phyloP scores from a whole-genome alignment of 1,140 invertebrate species.

The Pseudomyrmex pallidus region DNA sequence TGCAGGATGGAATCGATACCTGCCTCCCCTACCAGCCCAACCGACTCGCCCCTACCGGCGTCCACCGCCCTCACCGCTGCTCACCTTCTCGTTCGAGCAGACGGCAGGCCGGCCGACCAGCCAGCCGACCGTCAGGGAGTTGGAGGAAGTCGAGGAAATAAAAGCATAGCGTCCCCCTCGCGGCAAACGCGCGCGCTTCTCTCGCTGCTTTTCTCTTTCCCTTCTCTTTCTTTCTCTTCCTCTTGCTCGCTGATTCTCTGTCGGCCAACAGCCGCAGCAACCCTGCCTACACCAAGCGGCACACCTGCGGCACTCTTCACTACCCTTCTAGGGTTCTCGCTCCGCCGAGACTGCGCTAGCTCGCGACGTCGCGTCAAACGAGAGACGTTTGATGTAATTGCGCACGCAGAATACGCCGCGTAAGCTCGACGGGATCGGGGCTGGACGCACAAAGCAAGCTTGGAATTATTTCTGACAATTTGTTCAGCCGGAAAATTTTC shows the following conservation, averaged over 20 bases:
- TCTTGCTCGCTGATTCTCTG: neutral
- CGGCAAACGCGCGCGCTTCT: conserved; percentile 46
- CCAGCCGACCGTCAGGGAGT: conserved; percentile 34
- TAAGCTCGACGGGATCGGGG: neutral
- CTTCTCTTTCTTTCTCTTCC: too few relatives aligned
- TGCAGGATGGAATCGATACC: conserved; percentile 82
- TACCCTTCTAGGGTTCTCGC: neutral
- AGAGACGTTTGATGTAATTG: conserved; percentile 5
- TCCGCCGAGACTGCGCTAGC: neutral
- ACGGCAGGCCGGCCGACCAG: conserved; percentile 50
- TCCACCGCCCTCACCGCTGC: conserved; percentile 50
- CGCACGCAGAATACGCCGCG: neutral
- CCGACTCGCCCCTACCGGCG: conserved; percentile 57
- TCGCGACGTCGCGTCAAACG: neutral
- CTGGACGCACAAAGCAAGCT: too few relatives aligned
- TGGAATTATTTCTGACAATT: too few relatives aligned
- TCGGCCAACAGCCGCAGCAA: conserved; percentile 42
- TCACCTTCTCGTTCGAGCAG: conserved; percentile 61
- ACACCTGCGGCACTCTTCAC: conserved; percentile 36
- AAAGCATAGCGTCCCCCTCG: conserved; percentile 45
- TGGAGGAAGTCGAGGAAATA: conserved; percentile 56
- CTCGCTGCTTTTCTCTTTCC: neutral
- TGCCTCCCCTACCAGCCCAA: conserved; percentile 78
- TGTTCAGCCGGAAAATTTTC: too few relatives aligned
- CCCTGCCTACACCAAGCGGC: conserved; percentile 6